Conservation (phyloP, 2,888 invertebrate species). For the Leistus spinibarbis region DNA sequence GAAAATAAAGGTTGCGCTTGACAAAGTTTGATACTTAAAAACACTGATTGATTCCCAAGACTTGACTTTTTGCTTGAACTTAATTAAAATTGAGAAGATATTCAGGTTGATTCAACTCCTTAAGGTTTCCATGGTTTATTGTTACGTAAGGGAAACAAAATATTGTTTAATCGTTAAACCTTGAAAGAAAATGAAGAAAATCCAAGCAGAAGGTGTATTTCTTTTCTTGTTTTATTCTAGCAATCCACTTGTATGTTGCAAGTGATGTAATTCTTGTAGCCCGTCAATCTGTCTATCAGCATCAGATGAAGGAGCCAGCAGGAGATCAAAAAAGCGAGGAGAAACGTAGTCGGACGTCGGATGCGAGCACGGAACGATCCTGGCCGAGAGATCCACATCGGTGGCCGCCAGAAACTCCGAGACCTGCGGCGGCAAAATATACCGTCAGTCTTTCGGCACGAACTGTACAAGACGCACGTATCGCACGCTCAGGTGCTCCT, state of each 20-base stretch:
- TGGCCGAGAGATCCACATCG: not conserved
- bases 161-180: too few species aligned
- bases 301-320: conserved; percentile 11
- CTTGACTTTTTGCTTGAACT: not conserved
- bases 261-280: not conserved
- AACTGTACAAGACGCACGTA: conserved; percentile 9
- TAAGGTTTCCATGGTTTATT: too few species aligned
- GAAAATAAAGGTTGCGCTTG: not conserved
- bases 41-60: not conserved
- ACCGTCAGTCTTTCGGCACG: conserved; percentile 14
- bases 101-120: too few species aligned
- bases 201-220: not conserved
- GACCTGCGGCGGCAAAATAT: not conserved
- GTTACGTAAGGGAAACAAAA: too few species aligned
- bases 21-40: not conserved
- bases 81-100: not conserved
- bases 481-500: not conserved
- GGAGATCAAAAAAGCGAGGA: conserved; percentile 1
- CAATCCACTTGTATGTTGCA: not conserved
- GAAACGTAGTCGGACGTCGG: not conserved
- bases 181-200: not conserved
- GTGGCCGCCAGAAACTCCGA: not conserved
- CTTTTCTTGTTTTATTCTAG: not conserved
- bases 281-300: conserved; percentile 22
- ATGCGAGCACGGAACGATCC: not conserved